Conservation (phyloP, 1,140 invertebrate species). For the Helicorthomorpha holstii region DNA sequence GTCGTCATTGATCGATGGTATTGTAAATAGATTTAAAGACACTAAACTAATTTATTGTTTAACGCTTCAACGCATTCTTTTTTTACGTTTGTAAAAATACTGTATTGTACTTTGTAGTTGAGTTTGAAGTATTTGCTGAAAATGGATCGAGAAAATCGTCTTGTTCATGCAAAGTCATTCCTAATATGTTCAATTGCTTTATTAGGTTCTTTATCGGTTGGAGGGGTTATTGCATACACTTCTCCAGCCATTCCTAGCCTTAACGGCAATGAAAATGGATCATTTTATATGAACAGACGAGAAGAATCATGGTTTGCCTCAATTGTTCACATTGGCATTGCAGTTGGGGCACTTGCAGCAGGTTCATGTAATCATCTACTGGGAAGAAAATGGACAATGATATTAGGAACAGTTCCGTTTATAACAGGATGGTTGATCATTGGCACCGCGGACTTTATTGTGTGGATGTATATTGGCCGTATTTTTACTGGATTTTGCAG, state of each 20-base stretch:
- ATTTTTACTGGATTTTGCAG: conserved; percentile 35
- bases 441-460: conserved; percentile 39
- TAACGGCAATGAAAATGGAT: background rate
- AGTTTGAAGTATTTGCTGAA: no score
- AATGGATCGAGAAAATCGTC: no score
- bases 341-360: conserved; percentile 13
- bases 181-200: no score
- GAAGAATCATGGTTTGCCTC: conserved; percentile 13
- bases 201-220: background rate
- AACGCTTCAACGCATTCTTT: no score
- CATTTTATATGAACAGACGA: conserved; percentile 1
- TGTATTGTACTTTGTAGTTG: no score
- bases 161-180: no score
- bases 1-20: no score
- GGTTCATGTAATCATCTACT: conserved; percentile 10
- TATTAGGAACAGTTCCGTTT: conserved; percentile 34
- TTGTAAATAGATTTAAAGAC: no score
- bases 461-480: conserved; percentile 32
- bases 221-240: background rate
- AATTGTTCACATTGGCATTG: conserved; percentile 9
- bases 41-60: no score
- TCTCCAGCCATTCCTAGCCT: background rate
- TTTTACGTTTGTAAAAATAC: no score
- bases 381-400: conserved; percentile 2
- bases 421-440: conserved; percentile 55